These are phyloP conservation scores for Lasioglossum figueresi DNA, from an alignment of 2,888 invertebrate genomes.

Conservation along the genomic window DNA sequence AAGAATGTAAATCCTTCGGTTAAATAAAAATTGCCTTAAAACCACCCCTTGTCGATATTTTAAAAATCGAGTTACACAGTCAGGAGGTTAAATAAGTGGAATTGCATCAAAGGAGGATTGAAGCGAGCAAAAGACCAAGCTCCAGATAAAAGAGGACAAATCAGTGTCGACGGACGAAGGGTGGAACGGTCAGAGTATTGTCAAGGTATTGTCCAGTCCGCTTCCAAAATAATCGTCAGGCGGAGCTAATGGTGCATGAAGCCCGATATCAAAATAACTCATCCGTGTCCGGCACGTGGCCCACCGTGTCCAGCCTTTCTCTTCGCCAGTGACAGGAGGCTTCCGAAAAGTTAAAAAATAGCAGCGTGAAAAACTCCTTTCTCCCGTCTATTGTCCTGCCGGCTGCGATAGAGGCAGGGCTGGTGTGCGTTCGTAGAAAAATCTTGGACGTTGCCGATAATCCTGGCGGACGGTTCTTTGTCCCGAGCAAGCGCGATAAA, in stretches of 20 bases:
- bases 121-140: neutral
- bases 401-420: slow-evolving; percentile 56
- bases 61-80: neutral
- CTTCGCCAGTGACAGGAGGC: slow-evolving; percentile 40
- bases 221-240: slow-evolving; percentile 79
- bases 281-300: slow-evolving; percentile 73
- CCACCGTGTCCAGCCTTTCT: slow-evolving; percentile 62
- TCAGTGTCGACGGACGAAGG: slow-evolving; percentile 47
- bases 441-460: slow-evolving; percentile 61
- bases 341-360: slow-evolving; percentile 68
- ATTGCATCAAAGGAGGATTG: neutral
- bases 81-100: neutral
- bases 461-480: slow-evolving; percentile 28
- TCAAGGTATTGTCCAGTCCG: slow-evolving; percentile 80
- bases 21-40: too few relatives aligned
- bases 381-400: slow-evolving; percentile 64
- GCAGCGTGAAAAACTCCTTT: slow-evolving; percentile 67
- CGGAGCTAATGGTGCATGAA: slow-evolving; percentile 82
- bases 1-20: neutral
- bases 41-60: neutral
- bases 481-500: neutral
- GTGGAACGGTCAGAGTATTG: slow-evolving; percentile 78
- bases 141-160: slow-evolving; percentile 33
- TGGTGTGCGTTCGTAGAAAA: slow-evolving; percentile 34
- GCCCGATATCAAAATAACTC: slow-evolving; percentile 82